phyloP scores from a whole-genome alignment of 2,888 invertebrate genomes.

The Arrhopalites spinosus region DNA sequence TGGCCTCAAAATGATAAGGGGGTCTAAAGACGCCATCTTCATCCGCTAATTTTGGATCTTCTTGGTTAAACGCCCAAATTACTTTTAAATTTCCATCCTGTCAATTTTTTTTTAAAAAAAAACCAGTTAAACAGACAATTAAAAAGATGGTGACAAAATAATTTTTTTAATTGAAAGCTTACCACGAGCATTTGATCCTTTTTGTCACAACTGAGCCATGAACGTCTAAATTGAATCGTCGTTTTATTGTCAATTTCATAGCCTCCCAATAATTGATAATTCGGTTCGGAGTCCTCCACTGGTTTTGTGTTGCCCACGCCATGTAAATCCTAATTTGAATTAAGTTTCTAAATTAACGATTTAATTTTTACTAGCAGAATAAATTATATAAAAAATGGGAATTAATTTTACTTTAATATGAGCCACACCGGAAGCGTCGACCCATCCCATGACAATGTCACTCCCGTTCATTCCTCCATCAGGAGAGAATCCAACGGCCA shows the following conservation, averaged over 20 bases:
- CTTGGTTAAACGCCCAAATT: slow-evolving; percentile 29
- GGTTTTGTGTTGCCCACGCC: slow-evolving; percentile 56
- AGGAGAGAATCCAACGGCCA: slow-evolving; percentile 83
- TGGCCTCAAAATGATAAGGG: slow-evolving; percentile 5
- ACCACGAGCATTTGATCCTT: no score
- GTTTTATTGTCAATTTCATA: slow-evolving; percentile 58
- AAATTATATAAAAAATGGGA: not conserved
- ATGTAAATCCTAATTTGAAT: slow-evolving; percentile 57
- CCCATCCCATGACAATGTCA: slow-evolving; percentile 89
- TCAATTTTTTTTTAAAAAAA: not conserved
- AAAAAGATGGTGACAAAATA: no score
- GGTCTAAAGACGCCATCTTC: slow-evolving; percentile 20
- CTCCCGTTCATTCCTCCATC: slow-evolving; percentile 79
- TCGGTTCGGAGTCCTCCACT: slow-evolving; percentile 57
- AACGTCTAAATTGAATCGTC: slow-evolving; percentile 57
- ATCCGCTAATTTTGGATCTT: slow-evolving; percentile 27
- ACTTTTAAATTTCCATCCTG: slow-evolving; percentile 21
- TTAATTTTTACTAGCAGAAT: not conserved
- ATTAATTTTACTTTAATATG: slow-evolving; percentile 33
- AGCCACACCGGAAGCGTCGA: slow-evolving; percentile 65
- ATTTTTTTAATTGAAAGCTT: no score
- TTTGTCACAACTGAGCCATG: slow-evolving; percentile 58
- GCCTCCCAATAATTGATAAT: slow-evolving; percentile 57
- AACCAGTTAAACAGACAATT: no score
- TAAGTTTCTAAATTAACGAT: not conserved